Evolutionary conservation across 2,113 vertebrate species (phyloP).

Genomic region (Eptesicus fuscus): DNA sequence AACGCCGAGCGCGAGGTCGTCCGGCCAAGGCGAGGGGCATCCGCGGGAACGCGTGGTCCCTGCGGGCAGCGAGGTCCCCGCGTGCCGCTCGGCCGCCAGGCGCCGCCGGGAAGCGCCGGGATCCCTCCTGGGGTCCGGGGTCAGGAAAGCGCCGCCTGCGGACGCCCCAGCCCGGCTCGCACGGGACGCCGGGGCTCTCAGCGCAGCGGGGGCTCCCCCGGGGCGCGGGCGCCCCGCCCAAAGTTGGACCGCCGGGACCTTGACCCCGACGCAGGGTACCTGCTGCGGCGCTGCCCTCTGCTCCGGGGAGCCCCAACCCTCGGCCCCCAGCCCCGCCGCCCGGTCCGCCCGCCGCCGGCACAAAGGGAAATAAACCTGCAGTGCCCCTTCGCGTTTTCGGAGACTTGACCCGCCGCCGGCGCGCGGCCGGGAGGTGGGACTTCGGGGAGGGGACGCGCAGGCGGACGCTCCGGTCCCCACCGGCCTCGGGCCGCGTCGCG

Average conservation of each 20-base stretch:
- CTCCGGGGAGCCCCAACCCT: not conserved
- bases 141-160: not conserved
- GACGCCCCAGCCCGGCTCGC: not conserved
- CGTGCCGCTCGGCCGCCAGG: fast-evolving
- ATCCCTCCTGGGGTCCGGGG: not conserved
- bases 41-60: not conserved
- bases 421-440: not conserved
- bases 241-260: conserved; percentile 41
- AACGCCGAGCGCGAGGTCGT: fast-evolving
- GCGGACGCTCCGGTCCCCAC: not conserved
- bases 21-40: not conserved
- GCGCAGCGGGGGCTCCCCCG: not conserved
- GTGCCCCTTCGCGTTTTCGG: not conserved
- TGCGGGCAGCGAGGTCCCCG: not conserved
- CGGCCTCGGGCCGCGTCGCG: not conserved
- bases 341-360: conserved; percentile 28
- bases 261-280: not conserved
- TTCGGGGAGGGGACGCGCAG: not conserved
- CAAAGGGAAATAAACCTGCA: conserved; percentile 64
- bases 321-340: not conserved
- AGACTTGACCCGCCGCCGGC: not conserved
- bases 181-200: not conserved
- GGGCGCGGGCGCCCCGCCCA: not conserved
- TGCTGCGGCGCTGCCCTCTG: not conserved
- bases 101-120: not conserved